Evolutionary conservation across 2,113 vertebrate genomes (phyloP).

Genomic region (Sander vitreus): DNA sequence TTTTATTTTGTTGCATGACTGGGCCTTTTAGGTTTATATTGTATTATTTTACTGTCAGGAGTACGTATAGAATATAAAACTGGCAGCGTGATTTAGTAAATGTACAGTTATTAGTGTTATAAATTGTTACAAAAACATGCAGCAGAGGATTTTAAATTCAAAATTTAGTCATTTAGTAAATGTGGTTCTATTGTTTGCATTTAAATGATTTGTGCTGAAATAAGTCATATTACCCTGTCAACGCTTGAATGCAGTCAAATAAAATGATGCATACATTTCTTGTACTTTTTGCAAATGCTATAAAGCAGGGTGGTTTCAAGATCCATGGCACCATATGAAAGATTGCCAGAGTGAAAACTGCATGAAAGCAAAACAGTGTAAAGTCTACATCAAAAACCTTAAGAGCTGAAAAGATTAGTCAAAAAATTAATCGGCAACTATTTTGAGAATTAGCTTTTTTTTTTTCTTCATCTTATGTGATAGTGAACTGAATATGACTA

Average conservation of each 20-base stretch:
- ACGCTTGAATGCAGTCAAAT: background rate
- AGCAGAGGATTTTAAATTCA: conserved; percentile 12
- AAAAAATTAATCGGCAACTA: background rate
- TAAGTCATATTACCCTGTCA: conserved; percentile 12
- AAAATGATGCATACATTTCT: background rate
- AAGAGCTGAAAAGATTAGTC: background rate
- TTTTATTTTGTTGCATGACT: too few species aligned
- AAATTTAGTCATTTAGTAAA: conserved; percentile 29
- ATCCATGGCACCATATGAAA: background rate
- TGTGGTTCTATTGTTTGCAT: background rate
- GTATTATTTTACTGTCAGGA: too few species aligned
- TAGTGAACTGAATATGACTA: background rate
- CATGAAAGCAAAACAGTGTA: background rate
- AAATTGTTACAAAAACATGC: too few species aligned
- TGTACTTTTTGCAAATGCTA: background rate
- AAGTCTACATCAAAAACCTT: background rate
- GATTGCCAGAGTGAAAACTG: background rate
- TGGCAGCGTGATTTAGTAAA: too few species aligned
- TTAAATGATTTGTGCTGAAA: conserved; percentile 11
- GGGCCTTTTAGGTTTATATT: too few species aligned
- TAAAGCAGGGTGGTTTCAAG: background rate
- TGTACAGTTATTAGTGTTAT: too few species aligned
- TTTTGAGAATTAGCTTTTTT: background rate
- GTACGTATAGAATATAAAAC: too few species aligned
- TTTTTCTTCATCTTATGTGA: background rate